phyloP scores from a whole-genome alignment of 2,888 invertebrate species.

The Suillia variegata region DNA sequence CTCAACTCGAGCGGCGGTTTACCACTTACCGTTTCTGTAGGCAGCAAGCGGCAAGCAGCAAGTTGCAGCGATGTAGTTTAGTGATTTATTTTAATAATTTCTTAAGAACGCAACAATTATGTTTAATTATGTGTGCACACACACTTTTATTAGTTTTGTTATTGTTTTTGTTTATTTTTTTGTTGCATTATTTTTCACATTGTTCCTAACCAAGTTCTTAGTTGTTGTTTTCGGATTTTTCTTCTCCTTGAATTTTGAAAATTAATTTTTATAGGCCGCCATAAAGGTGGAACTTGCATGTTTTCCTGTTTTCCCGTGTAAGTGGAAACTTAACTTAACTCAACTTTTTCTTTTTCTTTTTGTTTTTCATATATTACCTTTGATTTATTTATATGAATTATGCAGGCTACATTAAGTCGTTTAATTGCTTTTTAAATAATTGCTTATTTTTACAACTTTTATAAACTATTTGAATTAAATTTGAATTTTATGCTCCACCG shows the following conservation, averaged over 20 bases:
- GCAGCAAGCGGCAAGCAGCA: too few species aligned
- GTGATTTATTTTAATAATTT: neutral
- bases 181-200: neutral
- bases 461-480: too few species aligned
- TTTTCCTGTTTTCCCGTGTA: too few species aligned
- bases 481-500: too few species aligned
- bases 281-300: too few species aligned
- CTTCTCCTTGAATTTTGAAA: neutral
- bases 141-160: conserved; percentile 20
- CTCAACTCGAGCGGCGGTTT: too few species aligned
- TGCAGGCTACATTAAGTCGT: neutral
- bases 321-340: too few species aligned
- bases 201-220: neutral
- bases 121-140: conserved; percentile 23
- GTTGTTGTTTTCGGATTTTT: neutral
- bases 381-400: neutral
- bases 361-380: too few species aligned
- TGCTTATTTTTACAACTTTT: too few species aligned
- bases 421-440: neutral
- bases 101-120: neutral
- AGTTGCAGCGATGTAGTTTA: too few species aligned
- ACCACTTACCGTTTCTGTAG: too few species aligned
- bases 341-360: too few species aligned
- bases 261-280: neutral
- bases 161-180: neutral